Base-by-base conservation (phyloP, 2,113 vertebrate genomes). In the Cyprinus carpio region DNA sequence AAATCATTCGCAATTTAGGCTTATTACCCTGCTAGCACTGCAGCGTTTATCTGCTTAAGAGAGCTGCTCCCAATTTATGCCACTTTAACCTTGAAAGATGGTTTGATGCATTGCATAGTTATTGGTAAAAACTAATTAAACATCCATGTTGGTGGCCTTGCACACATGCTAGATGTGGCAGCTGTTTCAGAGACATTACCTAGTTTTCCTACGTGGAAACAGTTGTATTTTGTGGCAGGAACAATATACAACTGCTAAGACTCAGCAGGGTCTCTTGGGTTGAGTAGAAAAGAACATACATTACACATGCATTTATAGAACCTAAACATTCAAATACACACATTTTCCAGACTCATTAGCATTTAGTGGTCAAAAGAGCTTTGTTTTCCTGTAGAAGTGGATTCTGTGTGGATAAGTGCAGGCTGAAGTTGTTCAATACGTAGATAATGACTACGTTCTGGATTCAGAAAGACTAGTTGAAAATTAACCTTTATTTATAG, bases 1-100 rank as follows among this genome's bases (percentile, higher is more conserved):
- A 85, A 83, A 90, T 75, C 87, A 88, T 92, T 92, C 90, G 92
- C 87, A 89, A 89, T 86, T 65, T 81, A 82, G 82, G 87, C 89
- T 90, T 90, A 87, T 87, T 89, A 89, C 83, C 84, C 85, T 67
- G 62, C 54, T 89, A 87, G 88, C 86, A 83, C 82, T 75, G 88
- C 86, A 89, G 92, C 71, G 79, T 90, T 85, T 81, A 71, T 86
- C 84, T 90, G 86, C 85, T 91, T 90, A 85, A 6, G 74, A 88
- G 78, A 89, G 90, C 91, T 87, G 72, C 31, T 75, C 72, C 84
- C 87, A 91, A 88, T 81, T 81, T 84, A 90, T 91, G 87, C 82
- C 62, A 67, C 86, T 87, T 86, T 92, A 89, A 92, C 91, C 92
- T 93, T 90, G 89, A 88, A 89, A 86, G 64, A 77, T 84, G 82